Evolutionary conservation across 2,888 invertebrate genomes (phyloP).

Genomic region (Chymomyza fuscimana): DNA sequence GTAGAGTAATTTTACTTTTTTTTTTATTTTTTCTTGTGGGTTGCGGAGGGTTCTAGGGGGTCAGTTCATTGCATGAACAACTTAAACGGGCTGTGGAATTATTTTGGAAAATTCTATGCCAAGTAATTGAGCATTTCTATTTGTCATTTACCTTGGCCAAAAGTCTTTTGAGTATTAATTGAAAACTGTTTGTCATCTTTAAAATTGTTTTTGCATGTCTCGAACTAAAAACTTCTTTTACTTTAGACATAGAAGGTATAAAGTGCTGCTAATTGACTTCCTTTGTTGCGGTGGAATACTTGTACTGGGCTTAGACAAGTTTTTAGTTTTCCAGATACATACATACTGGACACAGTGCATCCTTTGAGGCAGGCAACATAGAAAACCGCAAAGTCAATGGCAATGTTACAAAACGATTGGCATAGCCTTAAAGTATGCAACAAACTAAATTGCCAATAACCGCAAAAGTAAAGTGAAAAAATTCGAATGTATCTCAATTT

Average conservation of each 20-base stretch:
- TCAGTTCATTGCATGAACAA: neutral
- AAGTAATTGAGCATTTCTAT: constrained; percentile 27
- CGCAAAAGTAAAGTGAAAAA: constrained; percentile 45
- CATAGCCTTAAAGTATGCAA: constrained; percentile 25
- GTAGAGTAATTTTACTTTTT: neutral
- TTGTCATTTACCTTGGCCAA: constrained; percentile 15
- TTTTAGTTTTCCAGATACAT: constrained; percentile 35
- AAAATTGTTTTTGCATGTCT: constrained; percentile 17
- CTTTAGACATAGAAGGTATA: neutral
- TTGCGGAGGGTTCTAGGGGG: neutral
- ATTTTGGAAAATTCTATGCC: constrained; percentile 1
- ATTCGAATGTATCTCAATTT: too few relatives aligned
- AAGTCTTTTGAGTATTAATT: constrained; percentile 20
- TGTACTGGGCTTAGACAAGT: constrained; percentile 27
- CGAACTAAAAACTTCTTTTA: neutral
- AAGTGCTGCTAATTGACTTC: constrained; percentile 43
- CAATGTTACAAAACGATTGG: constrained; percentile 7
- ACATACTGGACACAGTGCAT: too few relatives aligned
- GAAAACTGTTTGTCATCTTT: constrained; percentile 24
- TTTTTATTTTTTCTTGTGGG: neutral
- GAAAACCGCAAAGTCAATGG: constrained; percentile 24
- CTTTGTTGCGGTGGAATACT: constrained; percentile 38
- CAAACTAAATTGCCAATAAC: constrained; percentile 52
- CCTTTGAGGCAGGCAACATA: neutral
- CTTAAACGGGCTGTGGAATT: neutral